Percentiles rank a stretch among this genome's conserved stretches.
These are phyloP conservation scores for Corythornis madagascariensis DNA, from an alignment of 2,113 vertebrate genomes.

Conservation along the genomic window DNA sequence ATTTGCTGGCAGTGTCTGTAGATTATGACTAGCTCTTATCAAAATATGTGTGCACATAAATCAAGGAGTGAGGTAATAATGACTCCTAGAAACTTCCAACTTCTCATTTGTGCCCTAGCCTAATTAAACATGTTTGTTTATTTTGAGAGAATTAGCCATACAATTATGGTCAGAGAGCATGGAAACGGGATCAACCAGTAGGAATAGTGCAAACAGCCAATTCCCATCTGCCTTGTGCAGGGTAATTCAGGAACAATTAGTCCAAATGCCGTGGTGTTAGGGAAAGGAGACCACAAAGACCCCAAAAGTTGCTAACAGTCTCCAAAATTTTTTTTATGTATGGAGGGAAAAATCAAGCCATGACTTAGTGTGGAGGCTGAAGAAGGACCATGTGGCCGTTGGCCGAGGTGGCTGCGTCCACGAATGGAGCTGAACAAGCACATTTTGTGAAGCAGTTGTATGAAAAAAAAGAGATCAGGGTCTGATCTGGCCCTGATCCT, in stretches of 20 bases:
- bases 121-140: constrained; percentile 43
- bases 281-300: neutral
- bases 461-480: accelerated
- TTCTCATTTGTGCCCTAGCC: constrained; percentile 38
- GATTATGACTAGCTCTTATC: constrained; percentile 68
- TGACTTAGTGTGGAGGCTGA: neutral
- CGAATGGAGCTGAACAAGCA: accelerated
- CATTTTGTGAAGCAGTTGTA: neutral
- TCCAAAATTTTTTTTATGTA: accelerated
- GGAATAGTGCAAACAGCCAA: accelerated
- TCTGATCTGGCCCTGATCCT: neutral
- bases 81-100: constrained; percentile 56
- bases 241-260: neutral
- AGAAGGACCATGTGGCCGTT: neutral
- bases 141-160: constrained; percentile 5
- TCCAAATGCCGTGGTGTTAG: neutral
- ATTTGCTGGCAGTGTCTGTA: constrained; percentile 71
- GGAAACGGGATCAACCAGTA: neutral
- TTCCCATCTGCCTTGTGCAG: accelerated
- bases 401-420: neutral
- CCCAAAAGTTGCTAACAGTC: neutral
- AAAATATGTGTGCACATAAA: constrained; percentile 63
- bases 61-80: constrained; percentile 64
- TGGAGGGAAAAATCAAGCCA: neutral
- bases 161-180: neutral